phyloP scores from a whole-genome alignment of 2,888 invertebrate genomes.

The Rhodophaea formosa region DNA sequence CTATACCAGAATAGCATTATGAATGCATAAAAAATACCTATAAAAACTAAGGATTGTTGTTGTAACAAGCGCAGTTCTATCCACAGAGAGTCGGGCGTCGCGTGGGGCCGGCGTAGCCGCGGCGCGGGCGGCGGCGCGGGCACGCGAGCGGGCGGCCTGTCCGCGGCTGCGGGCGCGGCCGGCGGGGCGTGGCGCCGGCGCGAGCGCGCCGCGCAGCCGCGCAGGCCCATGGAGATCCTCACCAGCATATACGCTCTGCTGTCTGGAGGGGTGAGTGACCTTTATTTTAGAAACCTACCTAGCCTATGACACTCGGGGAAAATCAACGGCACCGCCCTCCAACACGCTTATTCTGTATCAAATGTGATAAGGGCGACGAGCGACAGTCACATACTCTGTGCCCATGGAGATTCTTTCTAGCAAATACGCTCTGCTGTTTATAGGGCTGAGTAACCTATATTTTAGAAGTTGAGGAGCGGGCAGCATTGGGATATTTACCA shows the following conservation, averaged over 20 bases:
- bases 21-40: too few relatives aligned
- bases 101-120: conserved; percentile 56
- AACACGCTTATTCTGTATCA: too few relatives aligned
- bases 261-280: conserved; percentile 66
- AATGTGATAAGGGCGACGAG: too few relatives aligned
- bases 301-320: too few relatives aligned
- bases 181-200: conserved; percentile 70
- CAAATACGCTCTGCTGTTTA: conserved; percentile 76
- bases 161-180: conserved; percentile 47
- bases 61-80: conserved; percentile 19
- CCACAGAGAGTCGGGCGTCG: conserved; percentile 62
- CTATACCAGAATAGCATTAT: too few relatives aligned
- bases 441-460: conserved; percentile 55
- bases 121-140: conserved; percentile 34
- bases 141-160: conserved; percentile 51
- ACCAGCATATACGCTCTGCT: conserved; percentile 78
- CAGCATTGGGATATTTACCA: conserved; percentile 26
- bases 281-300: too few relatives aligned
- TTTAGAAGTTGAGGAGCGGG: conserved; percentile 20
- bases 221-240: conserved; percentile 79
- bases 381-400: too few relatives aligned
- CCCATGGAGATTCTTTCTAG: conserved; percentile 33
- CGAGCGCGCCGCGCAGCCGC: conserved; percentile 69
- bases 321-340: too few relatives aligned
- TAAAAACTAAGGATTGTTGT: too few relatives aligned